Conservation (phyloP, 2,113 vertebrate species). For the Prietella phreatophila region DNA sequence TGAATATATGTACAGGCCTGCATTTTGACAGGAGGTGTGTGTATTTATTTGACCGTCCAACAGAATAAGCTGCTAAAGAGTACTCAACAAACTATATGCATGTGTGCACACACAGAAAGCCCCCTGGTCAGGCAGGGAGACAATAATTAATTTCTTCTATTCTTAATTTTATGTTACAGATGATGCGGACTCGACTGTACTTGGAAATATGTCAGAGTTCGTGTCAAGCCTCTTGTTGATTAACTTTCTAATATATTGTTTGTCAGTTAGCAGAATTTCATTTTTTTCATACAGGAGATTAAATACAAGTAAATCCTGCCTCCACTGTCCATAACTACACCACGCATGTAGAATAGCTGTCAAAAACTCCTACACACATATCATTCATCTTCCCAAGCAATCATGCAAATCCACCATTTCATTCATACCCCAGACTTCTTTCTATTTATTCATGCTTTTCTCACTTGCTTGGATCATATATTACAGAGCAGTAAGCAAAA, state of each 20-base stretch:
- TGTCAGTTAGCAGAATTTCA: constrained; percentile 2
- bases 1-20: too few species aligned
- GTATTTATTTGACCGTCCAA: too few species aligned
- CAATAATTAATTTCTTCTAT: too few species aligned
- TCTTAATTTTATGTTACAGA: too few species aligned
- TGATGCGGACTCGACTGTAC: too few species aligned
- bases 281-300: not conserved
- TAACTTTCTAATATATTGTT: not conserved
- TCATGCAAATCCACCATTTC: constrained; percentile 71
- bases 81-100: too few species aligned
- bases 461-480: constrained; percentile 36
- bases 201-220: too few species aligned
- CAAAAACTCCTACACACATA: constrained; percentile 66
- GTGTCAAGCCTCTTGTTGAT: not conserved
- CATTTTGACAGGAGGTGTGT: too few species aligned
- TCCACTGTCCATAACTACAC: constrained; percentile 61
- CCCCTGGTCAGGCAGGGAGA: too few species aligned
- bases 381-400: constrained; percentile 72
- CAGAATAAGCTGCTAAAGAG: too few species aligned
- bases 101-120: too few species aligned
- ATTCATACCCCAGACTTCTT: constrained; percentile 60
- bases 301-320: constrained; percentile 57
- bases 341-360: constrained; percentile 65
- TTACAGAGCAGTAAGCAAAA: constrained; percentile 35
- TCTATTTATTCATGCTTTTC: constrained; percentile 65